Evolutionary conservation across 2,113 vertebrate species (phyloP), one percentile per base, ranked within the genome.

Genomic region (Recurvirostra avosetta): DNA sequence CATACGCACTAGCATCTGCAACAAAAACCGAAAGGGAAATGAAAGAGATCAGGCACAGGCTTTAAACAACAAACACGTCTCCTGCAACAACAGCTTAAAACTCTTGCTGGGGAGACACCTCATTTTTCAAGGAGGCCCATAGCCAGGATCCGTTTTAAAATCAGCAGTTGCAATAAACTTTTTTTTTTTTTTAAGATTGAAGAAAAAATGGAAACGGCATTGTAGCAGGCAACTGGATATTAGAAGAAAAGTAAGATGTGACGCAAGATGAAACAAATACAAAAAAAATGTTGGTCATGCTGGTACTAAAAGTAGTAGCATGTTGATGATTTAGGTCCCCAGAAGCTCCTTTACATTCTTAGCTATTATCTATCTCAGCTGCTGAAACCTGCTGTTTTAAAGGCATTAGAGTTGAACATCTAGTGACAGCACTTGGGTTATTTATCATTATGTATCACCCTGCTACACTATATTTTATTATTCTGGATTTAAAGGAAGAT

Each of bases 391-490:
- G 98, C 98, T 98, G 98, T 97, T 98, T 97, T 97, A 97, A 96
- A 98, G 98, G 97, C 98, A 95, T 97, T 97, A 97, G 93, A 97
- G 94, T 93, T 92, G 97, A 97, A 94, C 97, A 96, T 98, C 98
- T 96, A 94, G 67, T 71, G 93, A 97, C 83, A 97, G 98, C 98
- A 98, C 98, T 98, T 98, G 98, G 98, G 98, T 98, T 98, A 98
- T 98, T 98, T 98, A 98, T 98, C 98, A 98, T 98, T 98, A 98
- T 98, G 98, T 97, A 96, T 97, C 98, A 98, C 96, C 97, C 97
- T 22, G 96, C 97, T 90, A 97, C 97, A 97, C 96, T 97, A 90
- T 86, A 97, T 98, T 98, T 98, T 98, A 98, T 98, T 98, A 97
- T 98, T 97, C 98, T 83, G 95, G 97, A 98, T 98, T 98, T 98